Evolutionary conservation across 2,888 invertebrate genomes (phyloP), one percentile per base, ranked within the genome.

Genomic region (Tetanocera ferruginea): DNA sequence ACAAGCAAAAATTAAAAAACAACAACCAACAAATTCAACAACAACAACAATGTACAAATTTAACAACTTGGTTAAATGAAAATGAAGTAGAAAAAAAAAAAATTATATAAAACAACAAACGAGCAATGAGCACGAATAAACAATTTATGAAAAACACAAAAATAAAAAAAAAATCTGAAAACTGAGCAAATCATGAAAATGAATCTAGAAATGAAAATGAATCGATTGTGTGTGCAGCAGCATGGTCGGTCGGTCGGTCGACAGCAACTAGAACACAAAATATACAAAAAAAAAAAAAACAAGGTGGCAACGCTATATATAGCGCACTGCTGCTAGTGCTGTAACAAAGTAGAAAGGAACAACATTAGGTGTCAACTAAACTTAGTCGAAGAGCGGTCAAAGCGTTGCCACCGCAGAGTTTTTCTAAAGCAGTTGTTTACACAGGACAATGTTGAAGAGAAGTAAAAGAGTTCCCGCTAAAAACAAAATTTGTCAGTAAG

Each of bases 1-100:
- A 19, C 25, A 62, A 17, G 11, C 17, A 70, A 43, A 3, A 70
- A 37, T 17, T 23, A 51, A 8, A 11, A 34, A 37, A 71, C 31
- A 52, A 71, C 31, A 75, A 66, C 73, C 60, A 73, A 37, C 31
- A 37, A 31, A 75, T n/a, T 51, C 31, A 64, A 66, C 37, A 62
- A 14, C 17, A 71, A 71, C 52, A 55, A 31, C 51, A 66, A 9
- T 28, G 34, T 34, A 71, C 51, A 34, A 25, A n/a, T 34, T 55
- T 25, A 71, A 51, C 31, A 71, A 31, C 55, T 71, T 55, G 55
- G 14, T 43, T 11, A 17, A 31, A 55, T 19, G 43, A 72, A 72
- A n/a, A 72, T 17, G 14, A 34, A 72, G 43, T n/a, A n/a, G n/a
- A n/a, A n/a, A n/a, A n/a, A n/a, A n/a, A 43, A 37, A 60, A 72